A percentile compares a stretch with the other conserved stretches of the same genome.
Conservation (phyloP, 2,797 vertebrate species). For the Lutjanus campechanus region DNA sequence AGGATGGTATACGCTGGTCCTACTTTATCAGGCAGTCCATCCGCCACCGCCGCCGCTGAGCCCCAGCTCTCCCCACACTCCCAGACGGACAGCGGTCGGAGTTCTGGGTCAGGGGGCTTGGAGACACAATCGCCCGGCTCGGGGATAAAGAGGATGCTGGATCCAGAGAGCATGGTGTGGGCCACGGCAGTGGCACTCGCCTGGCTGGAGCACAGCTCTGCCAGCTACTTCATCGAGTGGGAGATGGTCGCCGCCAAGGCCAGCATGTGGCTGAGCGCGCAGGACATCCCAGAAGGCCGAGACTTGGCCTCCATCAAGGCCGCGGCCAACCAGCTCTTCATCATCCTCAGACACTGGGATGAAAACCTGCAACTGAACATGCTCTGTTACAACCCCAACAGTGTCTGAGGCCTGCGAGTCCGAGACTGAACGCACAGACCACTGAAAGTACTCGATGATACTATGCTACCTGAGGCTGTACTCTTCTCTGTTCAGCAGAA, state of each 20-base stretch:
- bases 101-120: slow-evolving; percentile 42
- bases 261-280: slow-evolving; percentile 91
- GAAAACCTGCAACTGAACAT: slow-evolving; percentile 96
- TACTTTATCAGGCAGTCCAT: slow-evolving; percentile 61
- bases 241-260: slow-evolving; percentile 96
- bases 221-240: slow-evolving; percentile 96
- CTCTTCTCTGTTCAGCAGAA: slow-evolving; percentile 54
- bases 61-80: slow-evolving; percentile 40
- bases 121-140: slow-evolving; percentile 42
- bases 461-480: slow-evolving; percentile 75
- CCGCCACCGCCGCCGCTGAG: slow-evolving; percentile 67
- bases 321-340: slow-evolving; percentile 95
- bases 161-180: slow-evolving; percentile 92
- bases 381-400: slow-evolving; percentile 96
- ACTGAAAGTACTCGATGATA: slow-evolving; percentile 42
- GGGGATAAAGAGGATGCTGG: slow-evolving; percentile 61
- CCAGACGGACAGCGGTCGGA: slow-evolving; percentile 53
- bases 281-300: slow-evolving; percentile 89
- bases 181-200: slow-evolving; percentile 94
- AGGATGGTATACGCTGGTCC: slow-evolving; percentile 40
- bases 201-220: slow-evolving; percentile 97
- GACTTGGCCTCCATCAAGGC: slow-evolving; percentile 88
- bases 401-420: slow-evolving; percentile 79
- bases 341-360: slow-evolving; percentile 97
- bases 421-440: background rate